phyloP scores from a whole-genome alignment of 30 jellyfish, hydroid and myxozoan genomes.

The Haliclystus octoradiatus region DNA sequence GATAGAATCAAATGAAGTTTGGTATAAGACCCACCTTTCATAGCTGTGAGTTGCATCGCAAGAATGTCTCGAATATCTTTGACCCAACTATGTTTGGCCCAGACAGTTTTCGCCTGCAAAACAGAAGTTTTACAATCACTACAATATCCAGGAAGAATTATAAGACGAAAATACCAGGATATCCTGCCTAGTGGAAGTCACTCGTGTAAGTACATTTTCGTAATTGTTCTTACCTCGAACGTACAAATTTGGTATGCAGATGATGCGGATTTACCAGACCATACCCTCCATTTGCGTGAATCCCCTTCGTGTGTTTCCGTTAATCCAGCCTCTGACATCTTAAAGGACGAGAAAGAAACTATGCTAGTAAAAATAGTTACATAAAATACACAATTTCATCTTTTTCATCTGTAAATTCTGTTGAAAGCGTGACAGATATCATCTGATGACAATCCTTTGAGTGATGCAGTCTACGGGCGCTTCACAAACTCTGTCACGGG shows the following conservation, averaged over 20 bases:
- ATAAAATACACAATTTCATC: too few relatives aligned
- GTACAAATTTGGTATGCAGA: conserved; percentile 44
- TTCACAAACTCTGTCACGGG: too few relatives aligned
- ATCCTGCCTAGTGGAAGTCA: not conserved
- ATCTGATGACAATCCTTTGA: too few relatives aligned
- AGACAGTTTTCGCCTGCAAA: conserved; percentile 65
- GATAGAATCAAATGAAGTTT: too few relatives aligned
- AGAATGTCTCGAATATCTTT: conserved; percentile 64
- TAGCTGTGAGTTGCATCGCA: conserved; percentile 61
- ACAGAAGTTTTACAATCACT: not conserved
- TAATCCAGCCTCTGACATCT: conserved; percentile 83
- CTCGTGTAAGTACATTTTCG: not conserved
- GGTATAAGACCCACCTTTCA: conserved; percentile 38
- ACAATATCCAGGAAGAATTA: not conserved
- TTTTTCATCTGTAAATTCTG: too few relatives aligned
- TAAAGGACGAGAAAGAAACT: not conserved
- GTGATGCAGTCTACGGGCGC: too few relatives aligned
- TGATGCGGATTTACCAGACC: conserved; percentile 86
- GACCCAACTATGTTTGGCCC: conserved; percentile 81
- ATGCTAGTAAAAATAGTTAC: too few relatives aligned
- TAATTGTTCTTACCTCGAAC: conserved; percentile 39
- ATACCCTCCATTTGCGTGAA: conserved; percentile 59
- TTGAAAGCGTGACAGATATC: too few relatives aligned
- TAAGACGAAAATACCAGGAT: not conserved
- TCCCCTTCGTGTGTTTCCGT: conserved; percentile 66